phyloP scores from a whole-genome alignment of 2,888 invertebrate species.

The Gnatocerus cornutus region DNA sequence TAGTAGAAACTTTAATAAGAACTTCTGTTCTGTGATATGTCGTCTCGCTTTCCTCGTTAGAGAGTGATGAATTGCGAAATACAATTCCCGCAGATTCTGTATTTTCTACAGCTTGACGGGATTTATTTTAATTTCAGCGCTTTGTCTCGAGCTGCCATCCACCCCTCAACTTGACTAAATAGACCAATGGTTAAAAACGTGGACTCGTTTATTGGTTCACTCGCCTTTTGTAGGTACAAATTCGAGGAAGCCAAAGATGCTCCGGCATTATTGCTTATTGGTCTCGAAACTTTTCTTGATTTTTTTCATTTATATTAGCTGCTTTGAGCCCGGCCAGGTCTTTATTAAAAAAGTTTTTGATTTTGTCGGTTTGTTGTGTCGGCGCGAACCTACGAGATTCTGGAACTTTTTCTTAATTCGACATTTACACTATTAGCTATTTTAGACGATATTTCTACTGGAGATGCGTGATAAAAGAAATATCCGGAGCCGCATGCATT shows the following conservation, averaged over 20 bases:
- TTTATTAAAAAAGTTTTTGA: slow-evolving; percentile 48
- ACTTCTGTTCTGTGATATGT: slow-evolving; percentile 40
- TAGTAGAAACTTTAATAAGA: slow-evolving; percentile 57
- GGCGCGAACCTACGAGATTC: no score
- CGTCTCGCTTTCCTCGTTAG: slow-evolving; percentile 31
- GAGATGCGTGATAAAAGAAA: slow-evolving; percentile 22
- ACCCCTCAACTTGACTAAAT: no score
- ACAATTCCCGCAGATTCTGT: not conserved
- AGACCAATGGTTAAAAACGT: no score
- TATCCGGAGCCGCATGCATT: not conserved
- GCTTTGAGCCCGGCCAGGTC: slow-evolving; percentile 17
- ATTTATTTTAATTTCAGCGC: slow-evolving; percentile 13
- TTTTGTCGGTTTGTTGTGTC: slow-evolving; percentile 35
- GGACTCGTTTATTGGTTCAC: no score
- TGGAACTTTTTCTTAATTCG: no score
- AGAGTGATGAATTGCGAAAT: slow-evolving; percentile 25
- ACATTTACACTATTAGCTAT: no score
- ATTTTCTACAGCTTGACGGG: not conserved
- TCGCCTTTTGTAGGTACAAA: no score
- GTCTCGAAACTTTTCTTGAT: slow-evolving; percentile 2
- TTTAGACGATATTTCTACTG: no score
- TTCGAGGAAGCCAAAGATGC: no score
- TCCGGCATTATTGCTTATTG: slow-evolving; percentile 1
- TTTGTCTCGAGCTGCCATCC: slow-evolving; percentile 1
- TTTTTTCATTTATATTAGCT: slow-evolving; percentile 36